Base-by-base conservation (phyloP, 2,113 vertebrate genomes). In the Labeo rohita region DNA sequence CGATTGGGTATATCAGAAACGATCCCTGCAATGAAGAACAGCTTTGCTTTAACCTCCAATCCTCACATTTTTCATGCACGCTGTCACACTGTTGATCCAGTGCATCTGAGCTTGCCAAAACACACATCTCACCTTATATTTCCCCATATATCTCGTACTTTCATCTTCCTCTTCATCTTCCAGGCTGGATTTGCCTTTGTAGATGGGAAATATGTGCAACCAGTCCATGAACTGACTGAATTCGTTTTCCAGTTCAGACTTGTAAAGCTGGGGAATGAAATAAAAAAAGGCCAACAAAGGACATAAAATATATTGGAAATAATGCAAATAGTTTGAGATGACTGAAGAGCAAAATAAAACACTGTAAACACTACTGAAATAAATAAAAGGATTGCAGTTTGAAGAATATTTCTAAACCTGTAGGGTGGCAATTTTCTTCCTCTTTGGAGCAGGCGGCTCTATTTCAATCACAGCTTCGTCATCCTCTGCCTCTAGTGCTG, bases 171-270 rank as follows among this genome's bases (percentile, higher is more conserved):
- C 96, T 2, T 95, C 96, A 43, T 97, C 96, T 2, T 97, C 96
- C 13, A 45, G 77, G 11, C 89, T 93, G 0, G 95, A 92, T 89
- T 94, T 95, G 36, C 97, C 97, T 91, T 94, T 95, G 84, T 95
- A 94, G 45, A 99, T 92, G 0, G 96, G 95, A 56, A 99, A 98
- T 68, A 95, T 92, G 85, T 93, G 92, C 73, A 99, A 92, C 96
- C 97, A 98, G 87, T 98, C 98, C 92, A 98, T 96, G 92, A 99
- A 98, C 87, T 98, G 94, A 83, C 85, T 93, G 91, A 98, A 99
- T 65, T 97, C 95, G 4, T 95, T 94, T 93, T 98, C 98, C 89
- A 99, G 93, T 80, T 97, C 96, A 0, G 94, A 92, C 54, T 84
- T 93, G 80, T 96, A 99, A 83, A 99, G 93, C 98, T 98, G 92